Evolutionary conservation across 53 echinoderm and acorn worm species (phyloP), one percentile per base, ranked within the genome.

Genomic region (Paelopatides confundens): DNA sequence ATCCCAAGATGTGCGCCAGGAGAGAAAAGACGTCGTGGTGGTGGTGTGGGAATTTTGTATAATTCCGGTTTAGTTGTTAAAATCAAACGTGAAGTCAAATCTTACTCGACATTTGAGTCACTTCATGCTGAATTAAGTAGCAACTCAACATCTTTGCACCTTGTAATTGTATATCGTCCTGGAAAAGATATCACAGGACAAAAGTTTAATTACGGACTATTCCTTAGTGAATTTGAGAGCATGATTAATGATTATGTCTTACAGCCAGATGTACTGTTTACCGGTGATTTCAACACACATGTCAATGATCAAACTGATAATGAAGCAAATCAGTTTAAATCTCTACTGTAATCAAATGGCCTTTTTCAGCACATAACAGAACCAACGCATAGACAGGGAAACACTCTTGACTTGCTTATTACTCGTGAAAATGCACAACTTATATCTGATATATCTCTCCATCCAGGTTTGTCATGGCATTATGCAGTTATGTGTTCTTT

Each of bases 1-100:
- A 67, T 67, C 13, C 67, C 65, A 4, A 62, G 63, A 64, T 27
- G 62, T 30, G 29, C 31, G 17, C 30, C 11, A 12, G 46, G 79
- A 43, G 49, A 64, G 62, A 17, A 64, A 64, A 64, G 27, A 64
- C 28, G 35, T 29, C 66, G 66, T 67, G 67, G 67, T 31, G 82
- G 82, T 7, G 82, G 82, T 35, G 82, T 82, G 28, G 62, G 82
- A 54, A 33, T 83, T 63, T 33, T 83, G 32, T 83, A 63, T 32
- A 34, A 64, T 24, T 83, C 83, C 52, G 2, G 63, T 83, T 40
- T 83, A 64, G 11, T 5, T 32, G 83, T 83, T 17, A 31, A 34
- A 13, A 34, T 83, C 27, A 63, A 64, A 17, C n/a, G 37, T 23
- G 83, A 83, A 4, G 37, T 63, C 9, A 24, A 38, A 63, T 32